Evolutionary conservation across 2,113 vertebrate species (phyloP).

Genomic region (Brachirus orientalis): DNA sequence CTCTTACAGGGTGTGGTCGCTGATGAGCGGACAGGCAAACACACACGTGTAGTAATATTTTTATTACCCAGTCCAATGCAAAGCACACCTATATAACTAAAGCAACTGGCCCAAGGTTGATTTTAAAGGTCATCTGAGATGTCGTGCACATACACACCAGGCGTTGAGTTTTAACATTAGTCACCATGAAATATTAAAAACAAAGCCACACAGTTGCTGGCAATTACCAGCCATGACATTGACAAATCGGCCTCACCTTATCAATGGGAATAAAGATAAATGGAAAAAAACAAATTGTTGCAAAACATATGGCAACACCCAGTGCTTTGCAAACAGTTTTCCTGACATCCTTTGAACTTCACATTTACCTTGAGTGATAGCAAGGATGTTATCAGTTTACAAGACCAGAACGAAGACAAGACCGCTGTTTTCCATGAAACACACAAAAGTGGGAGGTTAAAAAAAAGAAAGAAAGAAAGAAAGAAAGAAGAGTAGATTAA

Average conservation of each 20-base stretch:
- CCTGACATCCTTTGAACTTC: conserved; percentile 65
- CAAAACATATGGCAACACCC: conserved; percentile 59
- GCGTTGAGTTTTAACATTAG: conserved; percentile 26
- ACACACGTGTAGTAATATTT: conserved; percentile 67
- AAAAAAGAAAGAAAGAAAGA: too few relatives aligned
- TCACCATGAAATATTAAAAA: conserved; percentile 41
- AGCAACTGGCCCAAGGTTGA: conserved; percentile 62
- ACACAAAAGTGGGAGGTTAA: conserved; percentile 10
- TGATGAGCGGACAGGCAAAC: conserved; percentile 65
- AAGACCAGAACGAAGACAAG: conserved; percentile 26
- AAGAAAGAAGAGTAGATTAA: conserved; percentile 38
- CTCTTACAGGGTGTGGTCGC: conserved; percentile 44
- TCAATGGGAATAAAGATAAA: conserved; percentile 68
- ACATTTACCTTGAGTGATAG: conserved; percentile 61
- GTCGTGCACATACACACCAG: conserved; percentile 19
- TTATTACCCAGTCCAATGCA: conserved; percentile 54
- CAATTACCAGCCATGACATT: conserved; percentile 34
- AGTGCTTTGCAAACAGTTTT: conserved; percentile 64
- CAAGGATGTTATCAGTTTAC: conserved; percentile 54
- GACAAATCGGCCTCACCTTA: conserved; percentile 69
- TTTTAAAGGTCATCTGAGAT: conserved; percentile 35
- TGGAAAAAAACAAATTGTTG: conserved; percentile 40
- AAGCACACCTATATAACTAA: conserved; percentile 59
- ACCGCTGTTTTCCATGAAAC: conserved; percentile 30
- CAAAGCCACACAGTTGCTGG: background rate